These are phyloP conservation scores for Nomada flava DNA, from an alignment of 2,888 invertebrate genomes.

Conservation along the genomic window DNA sequence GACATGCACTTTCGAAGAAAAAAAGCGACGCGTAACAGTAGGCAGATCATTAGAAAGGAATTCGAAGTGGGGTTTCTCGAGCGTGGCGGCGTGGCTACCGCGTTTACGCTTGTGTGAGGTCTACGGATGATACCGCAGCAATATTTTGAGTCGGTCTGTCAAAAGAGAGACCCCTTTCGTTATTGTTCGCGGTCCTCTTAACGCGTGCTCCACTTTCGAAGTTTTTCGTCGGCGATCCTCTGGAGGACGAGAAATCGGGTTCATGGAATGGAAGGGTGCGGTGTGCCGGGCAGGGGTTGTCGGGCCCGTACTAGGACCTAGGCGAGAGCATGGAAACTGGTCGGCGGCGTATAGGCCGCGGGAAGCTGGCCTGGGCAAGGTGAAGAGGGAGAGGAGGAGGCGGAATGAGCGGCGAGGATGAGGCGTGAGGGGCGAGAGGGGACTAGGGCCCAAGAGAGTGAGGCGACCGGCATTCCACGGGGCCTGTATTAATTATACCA, in stretches of 20 bases:
- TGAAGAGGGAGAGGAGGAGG: conserved; percentile 56
- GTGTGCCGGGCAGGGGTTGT: conserved; percentile 54
- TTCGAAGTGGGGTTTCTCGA: conserved; percentile 14
- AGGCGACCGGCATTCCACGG: conserved; percentile 83
- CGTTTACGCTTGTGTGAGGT: conserved; percentile 59
- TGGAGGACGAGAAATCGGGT: neutral
- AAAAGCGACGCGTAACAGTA: neutral
- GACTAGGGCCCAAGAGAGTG: conserved; percentile 74
- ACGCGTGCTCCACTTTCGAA: conserved; percentile 65
- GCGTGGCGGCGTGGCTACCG: conserved; percentile 8
- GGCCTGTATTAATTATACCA: conserved; percentile 84
- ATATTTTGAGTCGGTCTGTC: conserved; percentile 69
- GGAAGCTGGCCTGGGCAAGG: conserved; percentile 76
- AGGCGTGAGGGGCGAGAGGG: conserved; percentile 54
- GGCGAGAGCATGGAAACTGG: conserved; percentile 77
- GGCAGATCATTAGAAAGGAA: conserved; percentile 34
- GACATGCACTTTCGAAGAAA: too few species aligned
- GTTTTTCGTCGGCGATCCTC: conserved; percentile 34
- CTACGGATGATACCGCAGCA: conserved; percentile 54
- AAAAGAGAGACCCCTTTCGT: conserved; percentile 56
- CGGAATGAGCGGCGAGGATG: conserved; percentile 65
- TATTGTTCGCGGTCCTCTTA: conserved; percentile 52
- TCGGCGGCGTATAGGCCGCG: conserved; percentile 65
- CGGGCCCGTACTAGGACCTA: conserved; percentile 62
- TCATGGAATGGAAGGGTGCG: conserved; percentile 38